Evolutionary conservation across 2,113 vertebrate genomes (phyloP), one percentile per base, ranked within the genome.

Genomic region (Calyptommatus sinebrachiatus): DNA sequence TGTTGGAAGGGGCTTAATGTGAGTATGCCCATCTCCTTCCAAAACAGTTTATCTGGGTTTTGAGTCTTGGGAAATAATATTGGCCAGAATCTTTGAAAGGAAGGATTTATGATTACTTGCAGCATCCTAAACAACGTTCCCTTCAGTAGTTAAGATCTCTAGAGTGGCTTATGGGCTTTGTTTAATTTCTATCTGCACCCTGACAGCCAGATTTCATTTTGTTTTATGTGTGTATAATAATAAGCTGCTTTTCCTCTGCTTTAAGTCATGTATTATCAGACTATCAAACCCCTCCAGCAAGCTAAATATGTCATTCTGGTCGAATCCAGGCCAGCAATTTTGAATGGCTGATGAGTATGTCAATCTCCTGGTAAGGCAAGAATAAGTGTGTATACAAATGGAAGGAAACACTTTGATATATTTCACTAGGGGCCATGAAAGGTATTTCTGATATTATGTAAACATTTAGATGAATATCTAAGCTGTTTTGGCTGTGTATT

Each of bases 211-310:
- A 93, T 86, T 93, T 93, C 81, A 83, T 91, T 91, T 92, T 70
- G 1, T 90, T 93, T 91, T 93, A 92, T 93, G 94, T 94, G 89
- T 87, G 91, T 93, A 92, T 93, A 90, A 91, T 94, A 94, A 94
- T 93, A 94, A 93, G 89, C 88, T 81, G 18, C 83, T 92, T 93
- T 94, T 92, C 89, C 87, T 91, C 89, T 84, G 88, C 88, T 92
- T 80, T 88, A 92, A 92, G 79, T 91, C 91, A 86, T 88, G 88
- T 90, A 93, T 94, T 91, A 93, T 94, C 91, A 92, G 89, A 92
- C 77, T 79, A 79, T 71, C 68, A 62, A 46, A 41, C 78, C 76
- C 85, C 16, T 76, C 68, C 83, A 68, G 72, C 75, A 86, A 89
- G 86, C 61, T 50, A 81, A 86, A 84, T 83, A 83, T 70, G 76